phyloP scores from a whole-genome alignment of 2,113 vertebrate species.

The Psilopsiagon aurifrons region DNA sequence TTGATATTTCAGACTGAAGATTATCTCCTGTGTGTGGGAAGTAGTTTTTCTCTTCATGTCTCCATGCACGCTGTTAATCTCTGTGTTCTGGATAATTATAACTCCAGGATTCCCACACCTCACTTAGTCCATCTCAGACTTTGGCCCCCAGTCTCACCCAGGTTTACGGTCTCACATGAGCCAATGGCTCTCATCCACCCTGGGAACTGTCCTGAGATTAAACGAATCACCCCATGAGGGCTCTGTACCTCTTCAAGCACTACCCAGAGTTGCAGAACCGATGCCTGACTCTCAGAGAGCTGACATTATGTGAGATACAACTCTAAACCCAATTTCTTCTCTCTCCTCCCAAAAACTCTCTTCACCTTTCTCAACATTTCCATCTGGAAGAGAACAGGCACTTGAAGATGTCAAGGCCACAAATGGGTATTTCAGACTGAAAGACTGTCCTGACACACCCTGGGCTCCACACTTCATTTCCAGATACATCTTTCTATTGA shows the following conservation, averaged over 20 bases:
- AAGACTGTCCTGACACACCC: background rate
- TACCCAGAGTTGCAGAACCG: rapidly evolving
- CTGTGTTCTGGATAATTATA: background rate
- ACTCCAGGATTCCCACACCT: background rate
- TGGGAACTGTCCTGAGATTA: background rate
- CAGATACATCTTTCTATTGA: background rate
- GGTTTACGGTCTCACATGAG: background rate
- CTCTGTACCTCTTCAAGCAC: background rate
- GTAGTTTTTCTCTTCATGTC: background rate
- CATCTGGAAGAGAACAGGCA: background rate
- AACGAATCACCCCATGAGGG: background rate
- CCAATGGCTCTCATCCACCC: background rate
- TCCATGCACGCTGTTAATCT: background rate
- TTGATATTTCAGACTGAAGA: background rate
- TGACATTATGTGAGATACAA: background rate
- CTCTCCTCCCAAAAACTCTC: background rate
- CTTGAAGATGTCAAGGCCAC: background rate
- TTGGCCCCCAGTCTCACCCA: background rate
- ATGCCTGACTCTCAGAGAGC: background rate
- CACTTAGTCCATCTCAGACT: background rate
- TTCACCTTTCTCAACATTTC: background rate
- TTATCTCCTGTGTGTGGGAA: background rate
- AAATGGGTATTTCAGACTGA: background rate
- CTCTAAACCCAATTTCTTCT: background rate
- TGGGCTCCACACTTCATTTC: background rate